Evolutionary conservation across 2,888 invertebrate genomes (phyloP), one percentile per base, ranked within the genome.

Genomic region (Pristionchus maxplancki): DNA sequence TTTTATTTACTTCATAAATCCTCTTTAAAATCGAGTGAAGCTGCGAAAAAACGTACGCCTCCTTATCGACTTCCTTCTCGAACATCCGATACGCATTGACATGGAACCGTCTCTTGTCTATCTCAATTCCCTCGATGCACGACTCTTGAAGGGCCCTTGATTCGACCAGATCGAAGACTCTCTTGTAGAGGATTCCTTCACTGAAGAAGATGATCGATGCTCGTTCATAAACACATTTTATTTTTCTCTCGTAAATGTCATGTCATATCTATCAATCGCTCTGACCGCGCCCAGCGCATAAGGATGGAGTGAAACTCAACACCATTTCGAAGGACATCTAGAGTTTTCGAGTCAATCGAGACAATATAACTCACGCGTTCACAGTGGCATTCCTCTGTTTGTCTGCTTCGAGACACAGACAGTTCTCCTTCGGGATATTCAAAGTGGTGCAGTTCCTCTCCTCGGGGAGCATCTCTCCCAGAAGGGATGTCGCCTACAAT

Each of bases 321-420:
- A 20, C 50, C 15, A 20, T 50, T 50, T 20, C 15, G 3, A 20
- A n/a, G n/a, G n/a, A n/a, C n/a, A n/a, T n/a, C n/a, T n/a, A n/a
- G n/a, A n/a, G n/a, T n/a, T n/a, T n/a, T n/a, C n/a, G n/a, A n/a
- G 11, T 64, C 24, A 28, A 9, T 64, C 5, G 11, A 13, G 17
- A 71, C 1, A 71, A 17, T 64, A 71, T 31, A 71, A 78, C 82
- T 34, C 11, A 83, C 82, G 82, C 58, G 24, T 83, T 83, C 28
- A 83, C 3, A 2, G 82, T 83, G 9, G 82, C 82, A 83, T 83
- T 83, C 31, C 82, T 83, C 53, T 53, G 31, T 37, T 83, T 20
- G 34, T 83, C 82, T 53, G 82, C 13, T 20, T 53, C 82, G 20
- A 83, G 20, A 83, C 82, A 83, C n/a, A 83, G 53, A 34, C 82